Conservation (phyloP, 1,140 invertebrate genomes). For the Leptinotarsa lineolata region DNA sequence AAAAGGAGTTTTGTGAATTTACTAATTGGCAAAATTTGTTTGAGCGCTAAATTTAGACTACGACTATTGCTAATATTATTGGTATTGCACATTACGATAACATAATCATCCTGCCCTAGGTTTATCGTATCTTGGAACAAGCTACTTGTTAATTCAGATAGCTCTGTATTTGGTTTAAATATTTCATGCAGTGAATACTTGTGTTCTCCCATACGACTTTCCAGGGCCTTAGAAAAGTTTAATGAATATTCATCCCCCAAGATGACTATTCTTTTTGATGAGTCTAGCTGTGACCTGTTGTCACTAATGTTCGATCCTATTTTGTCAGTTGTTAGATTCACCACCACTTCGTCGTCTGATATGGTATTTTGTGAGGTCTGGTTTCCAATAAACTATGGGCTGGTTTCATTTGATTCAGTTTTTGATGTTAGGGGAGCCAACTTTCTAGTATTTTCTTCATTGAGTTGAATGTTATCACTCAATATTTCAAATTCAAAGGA, state of each 20-base stretch:
- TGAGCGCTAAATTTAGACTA: not conserved
- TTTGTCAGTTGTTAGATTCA: not conserved
- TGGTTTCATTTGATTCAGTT: not conserved
- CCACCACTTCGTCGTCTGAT: not conserved
- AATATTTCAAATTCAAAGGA: not conserved
- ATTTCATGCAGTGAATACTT: not conserved
- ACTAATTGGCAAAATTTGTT: not conserved
- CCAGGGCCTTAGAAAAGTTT: not conserved
- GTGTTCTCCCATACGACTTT: not conserved
- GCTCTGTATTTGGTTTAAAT: not conserved
- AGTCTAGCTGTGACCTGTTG: not conserved
- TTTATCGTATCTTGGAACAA: not conserved
- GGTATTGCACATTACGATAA: not conserved
- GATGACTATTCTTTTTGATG: not conserved
- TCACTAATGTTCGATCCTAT: not conserved
- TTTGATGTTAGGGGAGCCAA: not conserved
- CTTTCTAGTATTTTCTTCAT: not conserved
- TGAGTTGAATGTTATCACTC: not conserved
- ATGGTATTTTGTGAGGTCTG: not conserved
- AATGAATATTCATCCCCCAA: not conserved
- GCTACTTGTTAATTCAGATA: not conserved
- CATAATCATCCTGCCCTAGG: not conserved
- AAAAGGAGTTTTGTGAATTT: not conserved
- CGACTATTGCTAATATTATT: not conserved
- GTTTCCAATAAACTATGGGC: not conserved